Evolutionary conservation across 1,140 invertebrate species (phyloP).

Genomic region (Potamilus streckersoni): DNA sequence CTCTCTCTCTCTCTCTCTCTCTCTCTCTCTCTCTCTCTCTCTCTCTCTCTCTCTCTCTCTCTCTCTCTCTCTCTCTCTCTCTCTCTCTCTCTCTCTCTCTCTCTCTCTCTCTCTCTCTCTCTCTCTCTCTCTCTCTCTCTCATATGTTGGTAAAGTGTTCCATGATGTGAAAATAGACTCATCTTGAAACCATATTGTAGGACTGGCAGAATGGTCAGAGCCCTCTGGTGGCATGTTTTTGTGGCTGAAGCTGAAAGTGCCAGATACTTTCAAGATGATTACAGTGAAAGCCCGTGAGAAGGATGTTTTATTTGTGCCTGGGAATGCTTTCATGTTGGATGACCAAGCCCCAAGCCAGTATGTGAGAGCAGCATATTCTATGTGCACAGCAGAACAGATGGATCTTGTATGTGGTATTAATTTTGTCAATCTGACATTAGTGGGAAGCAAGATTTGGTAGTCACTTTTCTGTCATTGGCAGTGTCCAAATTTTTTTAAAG

Average conservation of each 20-base stretch:
- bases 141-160: background rate
- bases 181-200: conserved; percentile 50
- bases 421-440: too few species aligned
- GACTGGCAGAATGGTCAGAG: conserved; percentile 76
- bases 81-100: too few species aligned
- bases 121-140: background rate
- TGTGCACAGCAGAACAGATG: conserved; percentile 76
- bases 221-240: conserved; percentile 84
- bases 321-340: conserved; percentile 77
- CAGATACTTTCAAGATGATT: conserved; percentile 81
- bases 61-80: too few species aligned
- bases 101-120: too few species aligned
- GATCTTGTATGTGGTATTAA: conserved; percentile 67
- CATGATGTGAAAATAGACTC: background rate
- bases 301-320: conserved; percentile 75
- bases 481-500: too few species aligned
- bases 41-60: too few species aligned
- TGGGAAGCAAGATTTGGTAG: too few species aligned
- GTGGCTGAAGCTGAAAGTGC: conserved; percentile 79
- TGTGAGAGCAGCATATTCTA: conserved; percentile 78
- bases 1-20: background rate
- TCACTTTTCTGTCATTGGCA: too few species aligned
- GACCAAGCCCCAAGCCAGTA: conserved; percentile 73
- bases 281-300: conserved; percentile 73
- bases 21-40: background rate